Conservation (phyloP, 2,797 vertebrate species). For the Acropternis orthonyx region DNA sequence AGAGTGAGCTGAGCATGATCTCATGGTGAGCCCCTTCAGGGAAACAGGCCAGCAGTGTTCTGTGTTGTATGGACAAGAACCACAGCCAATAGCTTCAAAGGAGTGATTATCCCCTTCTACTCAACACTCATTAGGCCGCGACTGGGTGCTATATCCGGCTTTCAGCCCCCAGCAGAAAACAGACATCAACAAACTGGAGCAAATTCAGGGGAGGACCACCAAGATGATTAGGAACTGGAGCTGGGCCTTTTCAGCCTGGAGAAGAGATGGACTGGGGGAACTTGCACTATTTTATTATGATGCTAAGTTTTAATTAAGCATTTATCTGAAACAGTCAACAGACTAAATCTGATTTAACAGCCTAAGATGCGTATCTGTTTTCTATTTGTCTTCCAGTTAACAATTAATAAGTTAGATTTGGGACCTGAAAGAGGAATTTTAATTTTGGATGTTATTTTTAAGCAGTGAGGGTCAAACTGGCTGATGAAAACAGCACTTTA, state of each 20-base stretch:
- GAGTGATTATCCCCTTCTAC: not conserved
- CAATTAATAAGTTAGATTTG: not conserved
- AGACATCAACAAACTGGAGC: not conserved
- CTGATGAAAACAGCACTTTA: not conserved
- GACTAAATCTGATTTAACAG: not conserved
- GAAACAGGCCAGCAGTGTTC: fast-evolving
- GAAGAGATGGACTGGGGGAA: not conserved
- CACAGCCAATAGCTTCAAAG: not conserved
- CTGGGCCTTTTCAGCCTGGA: not conserved
- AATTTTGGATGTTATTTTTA: not conserved
- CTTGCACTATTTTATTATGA: not conserved
- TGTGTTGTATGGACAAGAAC: not conserved
- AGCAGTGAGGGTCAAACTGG: not conserved
- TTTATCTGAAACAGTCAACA: not conserved
- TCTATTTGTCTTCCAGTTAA: not conserved
- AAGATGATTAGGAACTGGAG: not conserved
- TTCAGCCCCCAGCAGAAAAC: not conserved
- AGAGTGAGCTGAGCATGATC: not conserved
- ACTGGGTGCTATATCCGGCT: not conserved
- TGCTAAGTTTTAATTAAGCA: not conserved
- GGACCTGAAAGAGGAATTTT: not conserved
- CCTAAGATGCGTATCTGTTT: not conserved
- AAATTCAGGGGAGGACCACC: not conserved
- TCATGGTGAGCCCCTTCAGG: not conserved
- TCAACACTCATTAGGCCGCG: not conserved